Evolutionary conservation across 2,888 invertebrate species (phyloP).

Genomic region (Caenorhabditis panamensis): DNA sequence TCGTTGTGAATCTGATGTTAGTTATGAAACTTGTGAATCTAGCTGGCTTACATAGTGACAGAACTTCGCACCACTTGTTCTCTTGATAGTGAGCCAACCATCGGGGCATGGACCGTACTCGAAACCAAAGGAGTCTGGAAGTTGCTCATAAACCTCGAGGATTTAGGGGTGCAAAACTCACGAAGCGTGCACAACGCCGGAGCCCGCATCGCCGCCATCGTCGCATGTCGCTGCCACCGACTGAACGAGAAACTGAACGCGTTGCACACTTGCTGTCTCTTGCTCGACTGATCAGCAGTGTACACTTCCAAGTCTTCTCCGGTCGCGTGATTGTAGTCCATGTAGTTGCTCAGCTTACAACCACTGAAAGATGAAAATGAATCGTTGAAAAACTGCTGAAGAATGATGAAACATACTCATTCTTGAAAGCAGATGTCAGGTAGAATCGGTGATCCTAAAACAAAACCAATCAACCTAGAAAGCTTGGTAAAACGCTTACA

Average conservation of each 20-base stretch:
- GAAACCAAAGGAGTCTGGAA: constrained; percentile 15
- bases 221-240: constrained; percentile 2
- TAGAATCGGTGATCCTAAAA: constrained; percentile 28
- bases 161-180: background rate
- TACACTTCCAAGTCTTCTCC: no score
- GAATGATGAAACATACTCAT: constrained; percentile 7
- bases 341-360: background rate
- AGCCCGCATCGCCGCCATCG: constrained; percentile 15
- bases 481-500: no score
- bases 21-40: background rate
- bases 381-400: no score
- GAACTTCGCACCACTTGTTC: constrained; percentile 3
- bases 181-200: constrained; percentile 28
- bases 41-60: constrained; percentile 16
- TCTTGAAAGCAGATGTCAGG: constrained; percentile 19
- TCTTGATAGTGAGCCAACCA: constrained; percentile 2
- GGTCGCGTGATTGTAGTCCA: no score
- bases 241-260: constrained; percentile 23
- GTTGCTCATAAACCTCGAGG: background rate
- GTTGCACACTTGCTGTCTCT: background rate
- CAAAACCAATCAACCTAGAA: no score
- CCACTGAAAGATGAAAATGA: constrained; percentile 11
- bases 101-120: constrained; percentile 9
- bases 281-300: background rate
- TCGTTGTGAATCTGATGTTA: background rate